phyloP scores from a whole-genome alignment of 92 coral and sea anemone genomes.

The Bergia puertoricense region DNA sequence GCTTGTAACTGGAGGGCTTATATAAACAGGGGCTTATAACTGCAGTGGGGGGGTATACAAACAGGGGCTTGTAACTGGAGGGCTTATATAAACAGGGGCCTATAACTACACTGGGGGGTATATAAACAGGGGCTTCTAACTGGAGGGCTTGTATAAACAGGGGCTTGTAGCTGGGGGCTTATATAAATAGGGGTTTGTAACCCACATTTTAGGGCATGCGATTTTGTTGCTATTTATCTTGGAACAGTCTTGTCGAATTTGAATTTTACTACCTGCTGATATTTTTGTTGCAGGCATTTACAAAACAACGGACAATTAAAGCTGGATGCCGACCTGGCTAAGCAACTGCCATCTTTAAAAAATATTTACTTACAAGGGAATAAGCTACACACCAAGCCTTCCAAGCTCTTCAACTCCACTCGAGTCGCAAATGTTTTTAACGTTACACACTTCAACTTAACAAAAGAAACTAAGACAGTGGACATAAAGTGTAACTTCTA shows the following conservation, averaged over 20 bases:
- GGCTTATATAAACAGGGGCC: too few relatives aligned
- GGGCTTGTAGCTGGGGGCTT: too few relatives aligned
- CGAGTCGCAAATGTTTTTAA: slow-evolving; percentile 26
- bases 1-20: too few relatives aligned
- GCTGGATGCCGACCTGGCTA: slow-evolving; percentile 59
- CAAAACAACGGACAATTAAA: slow-evolving; percentile 70
- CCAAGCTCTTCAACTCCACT: slow-evolving; percentile 62
- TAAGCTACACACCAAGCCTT: slow-evolving; percentile 47
- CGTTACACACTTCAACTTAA: slow-evolving; percentile 24
- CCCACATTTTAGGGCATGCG: too few relatives aligned
- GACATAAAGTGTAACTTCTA: slow-evolving; percentile 74
- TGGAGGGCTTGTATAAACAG: too few relatives aligned
- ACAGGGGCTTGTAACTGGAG: too few relatives aligned
- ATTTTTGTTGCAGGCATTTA: slow-evolving; percentile 61
- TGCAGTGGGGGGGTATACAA: too few relatives aligned
- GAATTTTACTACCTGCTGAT: neutral
- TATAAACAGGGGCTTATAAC: too few relatives aligned
- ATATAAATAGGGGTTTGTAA: too few relatives aligned
- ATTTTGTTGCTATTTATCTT: too few relatives aligned
- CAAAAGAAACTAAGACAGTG: slow-evolving; percentile 56
- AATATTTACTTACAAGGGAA: slow-evolving; percentile 58
- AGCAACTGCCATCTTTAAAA: slow-evolving; percentile 62
- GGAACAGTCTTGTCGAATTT: neutral
- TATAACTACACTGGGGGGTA: too few relatives aligned
- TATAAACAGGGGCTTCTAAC: too few relatives aligned